Evolutionary conservation across 2,888 invertebrate genomes (phyloP).

Genomic region (Callimorpha dominula): DNA sequence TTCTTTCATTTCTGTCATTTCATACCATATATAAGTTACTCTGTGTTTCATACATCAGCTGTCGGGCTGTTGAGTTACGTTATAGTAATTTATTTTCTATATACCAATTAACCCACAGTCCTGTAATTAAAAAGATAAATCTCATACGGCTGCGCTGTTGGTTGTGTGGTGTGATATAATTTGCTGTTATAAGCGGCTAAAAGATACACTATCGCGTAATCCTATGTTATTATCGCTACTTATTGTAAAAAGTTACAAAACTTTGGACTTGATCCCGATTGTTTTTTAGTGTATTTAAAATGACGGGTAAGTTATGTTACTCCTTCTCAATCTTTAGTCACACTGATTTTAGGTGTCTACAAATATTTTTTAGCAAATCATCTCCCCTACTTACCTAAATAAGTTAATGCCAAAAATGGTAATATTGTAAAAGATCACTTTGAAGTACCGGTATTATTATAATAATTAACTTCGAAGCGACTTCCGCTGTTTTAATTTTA

Average conservation of each 20-base stretch:
- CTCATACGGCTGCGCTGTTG: constrained; percentile 7
- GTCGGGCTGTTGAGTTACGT: constrained; percentile 31
- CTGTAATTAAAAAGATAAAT: not conserved
- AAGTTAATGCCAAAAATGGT: too few relatives aligned
- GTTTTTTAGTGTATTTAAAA: constrained; percentile 32
- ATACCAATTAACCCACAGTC: not conserved
- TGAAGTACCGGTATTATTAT: too few relatives aligned
- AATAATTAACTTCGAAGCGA: too few relatives aligned
- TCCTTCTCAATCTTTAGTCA: not conserved
- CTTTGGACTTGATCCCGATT: constrained; percentile 30
- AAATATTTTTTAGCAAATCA: too few relatives aligned
- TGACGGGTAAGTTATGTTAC: constrained; percentile 52
- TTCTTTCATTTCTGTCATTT: not conserved
- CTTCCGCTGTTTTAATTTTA: too few relatives aligned
- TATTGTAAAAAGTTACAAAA: constrained; percentile 25
- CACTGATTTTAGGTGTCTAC: too few relatives aligned
- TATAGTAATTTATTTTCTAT: not conserved
- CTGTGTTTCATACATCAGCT: constrained; percentile 50
- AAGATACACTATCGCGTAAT: constrained; percentile 39
- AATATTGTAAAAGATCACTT: too few relatives aligned
- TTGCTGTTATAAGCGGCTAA: constrained; percentile 30
- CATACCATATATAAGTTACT: not conserved
- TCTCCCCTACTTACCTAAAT: too few relatives aligned
- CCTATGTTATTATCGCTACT: constrained; percentile 13
- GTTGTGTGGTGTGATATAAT: constrained; percentile 18